phyloP scores from a whole-genome alignment of 2,113 vertebrate genomes.

The Phyllopteryx taeniolatus region DNA sequence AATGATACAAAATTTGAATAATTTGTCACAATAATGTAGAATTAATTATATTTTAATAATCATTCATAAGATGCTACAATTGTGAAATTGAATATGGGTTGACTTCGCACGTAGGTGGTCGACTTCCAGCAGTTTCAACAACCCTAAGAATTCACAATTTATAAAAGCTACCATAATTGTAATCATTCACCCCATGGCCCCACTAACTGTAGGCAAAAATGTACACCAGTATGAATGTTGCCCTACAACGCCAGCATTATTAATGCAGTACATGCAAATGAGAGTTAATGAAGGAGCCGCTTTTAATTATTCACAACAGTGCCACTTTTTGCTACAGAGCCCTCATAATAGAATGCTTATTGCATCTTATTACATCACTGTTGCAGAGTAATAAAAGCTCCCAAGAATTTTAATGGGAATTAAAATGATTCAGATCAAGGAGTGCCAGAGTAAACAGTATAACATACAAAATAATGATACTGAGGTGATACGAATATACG shows the following conservation, averaged over 20 bases:
- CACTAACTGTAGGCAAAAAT: neutral
- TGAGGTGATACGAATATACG: neutral
- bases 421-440: neutral
- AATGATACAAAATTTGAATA: too few relatives aligned
- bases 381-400: neutral
- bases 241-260: neutral
- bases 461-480: neutral
- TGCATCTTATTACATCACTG: slow-evolving; percentile 22
- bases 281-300: neutral
- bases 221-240: neutral
- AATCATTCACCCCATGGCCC: neutral
- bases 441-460: neutral
- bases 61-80: too few relatives aligned
- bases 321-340: neutral
- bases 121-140: neutral
- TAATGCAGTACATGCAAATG: neutral
- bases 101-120: too few relatives aligned
- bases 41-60: too few relatives aligned
- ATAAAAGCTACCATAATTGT: neutral
- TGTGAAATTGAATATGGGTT: too few relatives aligned
- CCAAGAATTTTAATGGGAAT: neutral
- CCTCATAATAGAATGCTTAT: neutral
- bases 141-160: too few relatives aligned
- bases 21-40: too few relatives aligned
- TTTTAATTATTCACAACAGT: neutral